These are phyloP conservation scores for Syndactyla subalaris DNA, from an alignment of 2,797 vertebrate species.

Conservation along the genomic window DNA sequence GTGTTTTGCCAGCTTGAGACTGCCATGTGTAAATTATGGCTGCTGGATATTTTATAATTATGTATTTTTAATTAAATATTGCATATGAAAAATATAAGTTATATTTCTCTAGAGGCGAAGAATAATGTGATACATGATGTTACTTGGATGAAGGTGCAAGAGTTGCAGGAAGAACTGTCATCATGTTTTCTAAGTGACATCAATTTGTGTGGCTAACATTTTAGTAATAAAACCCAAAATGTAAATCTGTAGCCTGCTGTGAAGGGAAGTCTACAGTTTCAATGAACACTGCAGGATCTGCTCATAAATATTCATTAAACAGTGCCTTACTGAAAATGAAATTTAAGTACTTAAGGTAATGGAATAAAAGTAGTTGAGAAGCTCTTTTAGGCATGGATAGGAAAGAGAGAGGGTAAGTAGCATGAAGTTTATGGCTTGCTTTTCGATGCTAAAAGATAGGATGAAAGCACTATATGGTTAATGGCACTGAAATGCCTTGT, in stretches of 20 bases:
- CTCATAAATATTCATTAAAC: slow-evolving; percentile 84
- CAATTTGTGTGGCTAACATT: slow-evolving; percentile 78
- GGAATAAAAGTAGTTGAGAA: slow-evolving; percentile 71
- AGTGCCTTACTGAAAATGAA: slow-evolving; percentile 77
- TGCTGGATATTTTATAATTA: slow-evolving; percentile 38
- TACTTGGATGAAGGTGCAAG: slow-evolving; percentile 49
- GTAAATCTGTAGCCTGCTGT: slow-evolving; percentile 74
- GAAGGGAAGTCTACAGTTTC: slow-evolving; percentile 73
- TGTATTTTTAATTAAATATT: slow-evolving; percentile 49
- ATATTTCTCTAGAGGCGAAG: neutral
- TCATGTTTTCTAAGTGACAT: slow-evolving; percentile 71
- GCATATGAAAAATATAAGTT: slow-evolving; percentile 54
- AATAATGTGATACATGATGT: neutral
- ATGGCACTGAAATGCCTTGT: neutral
- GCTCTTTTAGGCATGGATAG: slow-evolving; percentile 45
- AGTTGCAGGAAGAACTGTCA: slow-evolving; percentile 56
- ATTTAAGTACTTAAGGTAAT: slow-evolving; percentile 80
- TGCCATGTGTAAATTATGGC: neutral
- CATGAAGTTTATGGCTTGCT: neutral
- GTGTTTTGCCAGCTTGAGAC: neutral
- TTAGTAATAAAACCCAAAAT: slow-evolving; percentile 78
- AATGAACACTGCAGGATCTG: slow-evolving; percentile 73
- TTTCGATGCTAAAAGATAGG: neutral
- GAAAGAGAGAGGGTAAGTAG: slow-evolving; percentile 8
- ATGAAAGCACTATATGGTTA: neutral